Conservation (phyloP, 2,113 vertebrate genomes). For the Micromys minutus region DNA sequence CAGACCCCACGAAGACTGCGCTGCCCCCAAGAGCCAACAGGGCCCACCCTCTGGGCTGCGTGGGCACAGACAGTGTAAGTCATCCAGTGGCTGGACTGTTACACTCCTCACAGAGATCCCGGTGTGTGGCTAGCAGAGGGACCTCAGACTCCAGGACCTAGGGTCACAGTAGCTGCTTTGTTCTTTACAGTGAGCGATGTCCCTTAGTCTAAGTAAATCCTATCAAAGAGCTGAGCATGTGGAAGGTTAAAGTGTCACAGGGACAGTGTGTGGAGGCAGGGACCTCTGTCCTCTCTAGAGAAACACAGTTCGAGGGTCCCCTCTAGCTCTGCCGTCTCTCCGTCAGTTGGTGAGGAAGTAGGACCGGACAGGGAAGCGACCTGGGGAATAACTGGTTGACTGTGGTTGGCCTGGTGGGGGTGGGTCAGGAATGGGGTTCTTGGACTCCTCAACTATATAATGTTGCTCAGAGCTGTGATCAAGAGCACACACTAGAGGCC, state of each 20-base stretch:
- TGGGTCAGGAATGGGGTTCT: not conserved
- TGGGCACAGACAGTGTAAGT: constrained; percentile 93
- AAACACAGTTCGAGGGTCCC: not conserved
- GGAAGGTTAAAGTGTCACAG: not conserved
- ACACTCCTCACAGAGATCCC: rapidly evolving
- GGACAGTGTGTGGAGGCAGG: not conserved
- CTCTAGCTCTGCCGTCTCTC: not conserved
- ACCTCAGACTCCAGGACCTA: not conserved
- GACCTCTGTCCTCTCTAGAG: not conserved
- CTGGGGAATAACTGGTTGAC: not conserved
- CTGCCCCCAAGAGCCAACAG: constrained; percentile 90
- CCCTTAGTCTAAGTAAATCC: not conserved
- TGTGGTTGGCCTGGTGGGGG: not conserved
- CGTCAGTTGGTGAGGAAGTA: not conserved
- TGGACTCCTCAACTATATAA: not conserved
- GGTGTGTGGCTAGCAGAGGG: not conserved
- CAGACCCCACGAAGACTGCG: constrained; percentile 87
- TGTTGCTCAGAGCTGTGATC: too few relatives aligned
- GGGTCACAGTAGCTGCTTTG: not conserved
- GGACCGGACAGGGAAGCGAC: not conserved
- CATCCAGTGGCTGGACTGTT: rapidly evolving
- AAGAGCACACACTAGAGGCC: not conserved
- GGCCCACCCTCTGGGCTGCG: constrained; percentile 88
- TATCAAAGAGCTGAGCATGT: not conserved
- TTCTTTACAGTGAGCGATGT: not conserved